Percentiles rank a stretch among this genome's conserved stretches.
phyloP scores from a whole-genome alignment of 2,888 invertebrate species.

The Amphipyra tragopoginis region DNA sequence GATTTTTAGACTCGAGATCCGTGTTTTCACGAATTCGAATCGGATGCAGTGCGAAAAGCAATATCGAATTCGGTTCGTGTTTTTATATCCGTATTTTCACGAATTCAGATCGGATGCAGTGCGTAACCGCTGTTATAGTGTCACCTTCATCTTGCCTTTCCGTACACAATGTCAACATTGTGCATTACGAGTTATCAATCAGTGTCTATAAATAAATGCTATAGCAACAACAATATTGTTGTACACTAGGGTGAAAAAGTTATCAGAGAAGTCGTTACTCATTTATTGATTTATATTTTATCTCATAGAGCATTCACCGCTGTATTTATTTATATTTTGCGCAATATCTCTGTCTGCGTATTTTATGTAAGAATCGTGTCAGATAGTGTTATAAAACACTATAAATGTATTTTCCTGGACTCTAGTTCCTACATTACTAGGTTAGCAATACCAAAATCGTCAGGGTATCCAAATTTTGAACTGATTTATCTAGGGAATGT shows the following conservation, averaged over 20 bases:
- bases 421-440: background rate
- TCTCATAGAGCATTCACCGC: constrained; percentile 16
- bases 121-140: too few relatives aligned
- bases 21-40: too few relatives aligned
- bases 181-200: constrained; percentile 17
- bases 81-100: too few relatives aligned
- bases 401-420: background rate
- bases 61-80: too few relatives aligned
- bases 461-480: constrained; percentile 27
- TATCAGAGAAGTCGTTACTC: constrained; percentile 41
- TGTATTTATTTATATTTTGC: constrained; percentile 28
- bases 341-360: constrained; percentile 7
- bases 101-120: too few relatives aligned
- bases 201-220: constrained; percentile 20
- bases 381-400: background rate
- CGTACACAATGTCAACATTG: constrained; percentile 19
- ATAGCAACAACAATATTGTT: constrained; percentile 26
- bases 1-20: too few relatives aligned
- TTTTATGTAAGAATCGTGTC: background rate
- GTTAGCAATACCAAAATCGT: constrained; percentile 14
- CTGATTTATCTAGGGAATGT: constrained; percentile 49
- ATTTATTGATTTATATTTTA: constrained; percentile 46
- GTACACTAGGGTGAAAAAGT: constrained; percentile 31
- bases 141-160: constrained; percentile 40
- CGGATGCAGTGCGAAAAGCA: too few relatives aligned